Evolutionary conservation across 2,888 invertebrate species (phyloP), one percentile per base, ranked within the genome.

Genomic region (Selenia dentaria): DNA sequence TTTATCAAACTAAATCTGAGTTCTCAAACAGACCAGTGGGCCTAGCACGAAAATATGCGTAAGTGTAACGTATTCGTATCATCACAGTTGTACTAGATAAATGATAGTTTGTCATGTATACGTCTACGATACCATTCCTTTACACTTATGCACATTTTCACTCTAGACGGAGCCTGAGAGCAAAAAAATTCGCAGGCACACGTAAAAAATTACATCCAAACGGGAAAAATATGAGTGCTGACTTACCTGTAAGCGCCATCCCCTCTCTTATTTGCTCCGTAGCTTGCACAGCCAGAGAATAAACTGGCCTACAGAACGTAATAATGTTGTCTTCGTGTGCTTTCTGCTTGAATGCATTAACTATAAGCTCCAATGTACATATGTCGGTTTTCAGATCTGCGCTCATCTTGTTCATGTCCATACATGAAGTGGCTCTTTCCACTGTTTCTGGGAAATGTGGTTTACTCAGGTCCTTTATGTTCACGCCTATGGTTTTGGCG

Each of bases 311-410:
- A 48, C 83, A 82, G 67, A 94, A 94, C 6, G 92, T 92, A 48
- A 97, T 93, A 3, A 86, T 70, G 54, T 96, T 93, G 76, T 97
- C 97, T 69, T 95, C 94, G 52, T 94, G 92, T 2, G 93, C 84
- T 11, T 93, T 92, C 74, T 94, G 93, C 32, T 92, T 92, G 42
- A 98, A 91, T 0, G 95, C 95, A 50, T 94, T 94, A n/a, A 95
- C 75, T 14, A 96, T 95, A 2, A 95, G 83, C 29, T 93, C 92
- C 34, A 95, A 72, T 8, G 95, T 94, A 49, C 94, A 92, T 16
- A 91, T 84, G 12, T 94, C 93, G 0, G 93, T 92, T 1, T 87
- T 80, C 10, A 95, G 88, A 35, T 93, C 90, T 54, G 70, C 62
- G 46, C 81, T 79, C 26, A 74, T 67, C 4, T 41, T 41, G n/a